Conservation (phyloP, 1,140 invertebrate species). For the Colletes latitarsis region DNA sequence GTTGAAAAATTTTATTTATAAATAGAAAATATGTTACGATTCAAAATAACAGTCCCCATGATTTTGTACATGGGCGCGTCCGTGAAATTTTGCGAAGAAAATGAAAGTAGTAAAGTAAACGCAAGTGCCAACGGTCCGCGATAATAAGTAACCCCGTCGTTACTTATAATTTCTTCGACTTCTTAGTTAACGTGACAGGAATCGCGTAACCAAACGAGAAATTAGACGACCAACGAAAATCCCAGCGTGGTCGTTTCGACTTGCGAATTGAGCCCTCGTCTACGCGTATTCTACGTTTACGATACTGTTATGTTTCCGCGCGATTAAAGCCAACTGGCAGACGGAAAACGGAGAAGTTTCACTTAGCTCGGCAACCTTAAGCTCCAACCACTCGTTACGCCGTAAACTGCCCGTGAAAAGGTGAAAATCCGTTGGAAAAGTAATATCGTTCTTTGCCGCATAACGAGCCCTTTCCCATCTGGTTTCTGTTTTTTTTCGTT, state of each 20-base stretch:
- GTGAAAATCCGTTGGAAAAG: constrained; percentile 34
- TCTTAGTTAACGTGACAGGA: not conserved
- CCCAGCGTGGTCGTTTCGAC: constrained; percentile 32
- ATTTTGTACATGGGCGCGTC: too few relatives aligned
- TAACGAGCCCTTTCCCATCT: not conserved
- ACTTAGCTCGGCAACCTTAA: constrained; percentile 40
- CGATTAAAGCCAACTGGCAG: constrained; percentile 46
- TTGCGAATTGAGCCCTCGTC: constrained; percentile 31
- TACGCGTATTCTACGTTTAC: constrained; percentile 47
- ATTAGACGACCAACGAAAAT: constrained; percentile 53
- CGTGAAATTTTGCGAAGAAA: too few relatives aligned
- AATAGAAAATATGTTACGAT: too few relatives aligned
- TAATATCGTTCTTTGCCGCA: not conserved
- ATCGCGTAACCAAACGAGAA: constrained; percentile 44
- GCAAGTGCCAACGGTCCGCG: too few relatives aligned
- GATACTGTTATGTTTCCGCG: constrained; percentile 49
- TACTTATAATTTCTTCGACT: constrained; percentile 45
- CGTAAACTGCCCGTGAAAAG: not conserved
- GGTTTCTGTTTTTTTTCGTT: not conserved
- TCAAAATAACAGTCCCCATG: too few relatives aligned
- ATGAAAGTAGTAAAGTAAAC: not conserved
- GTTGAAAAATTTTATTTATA: too few relatives aligned
- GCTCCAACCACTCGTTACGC: not conserved
- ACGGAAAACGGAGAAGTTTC: constrained; percentile 38
- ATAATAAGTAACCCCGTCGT: not conserved